Evolutionary conservation across 1,140 invertebrate genomes (phyloP).

Genomic region (Wasmannia auropunctata): DNA sequence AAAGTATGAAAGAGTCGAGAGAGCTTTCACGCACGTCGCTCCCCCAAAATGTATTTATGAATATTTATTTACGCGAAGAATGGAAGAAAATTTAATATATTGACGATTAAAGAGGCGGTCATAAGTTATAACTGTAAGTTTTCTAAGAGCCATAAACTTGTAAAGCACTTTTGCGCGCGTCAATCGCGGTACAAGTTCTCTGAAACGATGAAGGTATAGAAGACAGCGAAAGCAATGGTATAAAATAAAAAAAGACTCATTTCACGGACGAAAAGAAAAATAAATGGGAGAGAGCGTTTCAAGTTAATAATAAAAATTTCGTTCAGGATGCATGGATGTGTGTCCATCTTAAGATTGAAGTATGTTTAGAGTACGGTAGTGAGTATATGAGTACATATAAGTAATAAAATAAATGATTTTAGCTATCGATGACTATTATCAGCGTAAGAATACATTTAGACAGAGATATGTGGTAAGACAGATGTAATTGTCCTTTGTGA

Average conservation of each 20-base stretch:
- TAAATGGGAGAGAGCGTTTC: constrained; percentile 12
- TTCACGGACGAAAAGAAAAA: constrained; percentile 26
- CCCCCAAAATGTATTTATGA: constrained; percentile 75
- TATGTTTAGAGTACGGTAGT: constrained; percentile 80
- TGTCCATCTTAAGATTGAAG: constrained; percentile 60
- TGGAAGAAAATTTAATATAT: constrained; percentile 82
- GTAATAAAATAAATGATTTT: constrained; percentile 76
- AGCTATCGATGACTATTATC: constrained; percentile 81
- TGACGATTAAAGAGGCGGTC: constrained; percentile 75
- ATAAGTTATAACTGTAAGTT: constrained; percentile 77
- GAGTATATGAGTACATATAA: constrained; percentile 73
- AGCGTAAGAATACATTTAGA: constrained; percentile 82
- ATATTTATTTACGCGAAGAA: constrained; percentile 79
- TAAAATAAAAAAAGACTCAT: constrained; percentile 45
- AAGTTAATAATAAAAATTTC: constrained; percentile 56
- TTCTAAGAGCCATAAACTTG: constrained; percentile 75
- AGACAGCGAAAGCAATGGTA: constrained; percentile 69
- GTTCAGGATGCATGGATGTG: constrained; percentile 55
- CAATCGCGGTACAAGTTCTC: constrained; percentile 40
- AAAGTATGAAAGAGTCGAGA: constrained; percentile 25
- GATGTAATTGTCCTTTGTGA: constrained; percentile 85
- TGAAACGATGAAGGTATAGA: background rate
- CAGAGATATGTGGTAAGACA: constrained; percentile 82
- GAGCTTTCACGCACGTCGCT: constrained; percentile 54
- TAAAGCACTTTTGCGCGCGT: constrained; percentile 62